These are phyloP conservation scores for Pherbina coryleti DNA, from an alignment of 2,888 invertebrate species.

Conservation along the genomic window DNA sequence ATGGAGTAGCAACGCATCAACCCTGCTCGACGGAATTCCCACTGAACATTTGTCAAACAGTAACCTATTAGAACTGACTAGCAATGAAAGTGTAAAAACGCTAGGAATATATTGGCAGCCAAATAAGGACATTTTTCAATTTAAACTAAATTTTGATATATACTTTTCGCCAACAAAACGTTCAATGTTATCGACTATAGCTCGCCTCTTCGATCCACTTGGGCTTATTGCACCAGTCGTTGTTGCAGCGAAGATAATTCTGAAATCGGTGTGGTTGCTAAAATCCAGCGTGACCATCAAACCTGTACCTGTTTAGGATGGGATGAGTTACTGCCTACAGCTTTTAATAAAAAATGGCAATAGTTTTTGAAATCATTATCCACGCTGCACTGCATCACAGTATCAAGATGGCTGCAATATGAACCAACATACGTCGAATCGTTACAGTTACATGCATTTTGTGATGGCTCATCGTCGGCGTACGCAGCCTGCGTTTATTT, in stretches of 20 bases:
- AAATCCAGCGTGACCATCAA: too few relatives aligned
- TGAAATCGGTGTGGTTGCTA: too few relatives aligned
- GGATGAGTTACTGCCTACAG: too few relatives aligned
- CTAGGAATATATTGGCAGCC: too few relatives aligned
- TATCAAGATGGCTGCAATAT: conserved; percentile 17
- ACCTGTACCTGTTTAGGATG: too few relatives aligned
- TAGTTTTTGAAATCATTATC: too few relatives aligned
- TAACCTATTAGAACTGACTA: not conserved
- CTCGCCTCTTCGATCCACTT: conserved; percentile 19
- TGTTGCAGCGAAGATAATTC: too few relatives aligned
- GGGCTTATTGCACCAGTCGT: conserved; percentile 2
- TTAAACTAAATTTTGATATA: conserved; percentile 16
- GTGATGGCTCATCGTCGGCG: conserved; percentile 16
- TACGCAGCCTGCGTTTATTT: not conserved
- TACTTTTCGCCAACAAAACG: conserved; percentile 3
- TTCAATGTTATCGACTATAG: conserved; percentile 20
- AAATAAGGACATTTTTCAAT: conserved; percentile 8
- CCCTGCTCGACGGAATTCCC: not conserved
- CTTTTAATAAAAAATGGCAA: too few relatives aligned
- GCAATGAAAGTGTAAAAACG: conserved; percentile 2
- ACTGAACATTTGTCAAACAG: not conserved
- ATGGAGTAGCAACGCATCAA: conserved; percentile 10
- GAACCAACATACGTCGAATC: conserved; percentile 1
- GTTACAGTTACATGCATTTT: conserved; percentile 23
- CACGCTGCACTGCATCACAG: too few relatives aligned